Evolutionary conservation across 2,113 vertebrate genomes (phyloP).

Genomic region (Martes martes): DNA sequence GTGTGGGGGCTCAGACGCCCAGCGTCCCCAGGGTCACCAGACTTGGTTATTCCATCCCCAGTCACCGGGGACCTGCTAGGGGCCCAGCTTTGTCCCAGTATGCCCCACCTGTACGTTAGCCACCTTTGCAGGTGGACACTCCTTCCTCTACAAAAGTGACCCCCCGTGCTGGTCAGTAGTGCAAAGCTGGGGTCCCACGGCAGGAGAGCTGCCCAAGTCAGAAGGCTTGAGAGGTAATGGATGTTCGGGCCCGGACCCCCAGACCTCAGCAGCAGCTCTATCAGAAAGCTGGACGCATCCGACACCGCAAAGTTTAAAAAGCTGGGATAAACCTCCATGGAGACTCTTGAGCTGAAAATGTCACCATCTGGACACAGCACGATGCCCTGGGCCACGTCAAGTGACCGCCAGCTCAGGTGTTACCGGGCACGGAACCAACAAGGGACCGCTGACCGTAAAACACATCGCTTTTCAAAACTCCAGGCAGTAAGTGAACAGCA

Average conservation of each 20-base stretch:
- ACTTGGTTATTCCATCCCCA: rapidly evolving
- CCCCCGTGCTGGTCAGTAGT: not conserved
- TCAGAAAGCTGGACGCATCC: not conserved
- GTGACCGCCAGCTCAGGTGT: not conserved
- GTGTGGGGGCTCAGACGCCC: not conserved
- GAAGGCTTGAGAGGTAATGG: rapidly evolving
- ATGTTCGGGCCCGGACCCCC: rapidly evolving
- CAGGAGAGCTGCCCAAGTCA: not conserved
- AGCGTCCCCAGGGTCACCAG: rapidly evolving
- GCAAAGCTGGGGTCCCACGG: not conserved
- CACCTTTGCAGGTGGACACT: not conserved
- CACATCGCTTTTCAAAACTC: rapidly evolving
- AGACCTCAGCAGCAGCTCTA: not conserved
- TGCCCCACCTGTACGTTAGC: rapidly evolving
- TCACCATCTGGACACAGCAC: rapidly evolving
- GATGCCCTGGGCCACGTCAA: not conserved
- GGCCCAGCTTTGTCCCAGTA: not conserved
- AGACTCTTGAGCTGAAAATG: not conserved
- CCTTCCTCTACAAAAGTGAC: not conserved
- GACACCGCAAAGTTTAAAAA: not conserved
- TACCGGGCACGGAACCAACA: rapidly evolving
- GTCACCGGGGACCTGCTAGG: not conserved
- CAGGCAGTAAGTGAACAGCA: rapidly evolving
- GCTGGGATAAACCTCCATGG: not conserved
- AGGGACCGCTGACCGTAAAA: rapidly evolving